Conservation (phyloP, 1,140 invertebrate species). For the Chionoecetes opilio region DNA sequence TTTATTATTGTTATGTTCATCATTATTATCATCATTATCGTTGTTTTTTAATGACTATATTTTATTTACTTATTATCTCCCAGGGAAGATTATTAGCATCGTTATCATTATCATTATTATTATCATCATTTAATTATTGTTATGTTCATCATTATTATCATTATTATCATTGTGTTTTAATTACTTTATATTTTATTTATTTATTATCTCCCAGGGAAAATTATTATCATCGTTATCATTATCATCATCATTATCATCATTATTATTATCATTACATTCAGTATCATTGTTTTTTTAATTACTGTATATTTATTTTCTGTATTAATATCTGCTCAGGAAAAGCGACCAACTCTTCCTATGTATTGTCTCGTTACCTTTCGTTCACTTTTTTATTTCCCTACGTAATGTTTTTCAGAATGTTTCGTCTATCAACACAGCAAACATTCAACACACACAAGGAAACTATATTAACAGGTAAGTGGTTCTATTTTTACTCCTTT, state of each 20-base stretch:
- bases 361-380: neutral
- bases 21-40: conserved; percentile 47
- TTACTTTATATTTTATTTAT: too few species aligned
- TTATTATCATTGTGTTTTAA: too few species aligned
- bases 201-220: neutral
- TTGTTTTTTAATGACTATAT: too few species aligned
- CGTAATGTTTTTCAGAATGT: neutral
- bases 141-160: conserved; percentile 31
- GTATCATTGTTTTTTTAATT: neutral
- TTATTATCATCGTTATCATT: too few species aligned
- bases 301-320: neutral
- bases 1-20: conserved; percentile 46
- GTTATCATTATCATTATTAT: conserved; percentile 43
- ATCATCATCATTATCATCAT: neutral
- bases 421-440: too few species aligned
- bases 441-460: too few species aligned
- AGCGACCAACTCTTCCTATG: neutral
- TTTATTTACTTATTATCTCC: neutral
- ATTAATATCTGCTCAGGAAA: neutral
- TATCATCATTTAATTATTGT: neutral
- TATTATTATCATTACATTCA: neutral
- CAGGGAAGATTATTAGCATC: too few species aligned
- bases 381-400: neutral
- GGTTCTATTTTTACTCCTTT: too few species aligned
- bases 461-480: too few species aligned